These are phyloP conservation scores for Pteruthius melanotis DNA, from an alignment of 2,113 vertebrate genomes.

Conservation along the genomic window DNA sequence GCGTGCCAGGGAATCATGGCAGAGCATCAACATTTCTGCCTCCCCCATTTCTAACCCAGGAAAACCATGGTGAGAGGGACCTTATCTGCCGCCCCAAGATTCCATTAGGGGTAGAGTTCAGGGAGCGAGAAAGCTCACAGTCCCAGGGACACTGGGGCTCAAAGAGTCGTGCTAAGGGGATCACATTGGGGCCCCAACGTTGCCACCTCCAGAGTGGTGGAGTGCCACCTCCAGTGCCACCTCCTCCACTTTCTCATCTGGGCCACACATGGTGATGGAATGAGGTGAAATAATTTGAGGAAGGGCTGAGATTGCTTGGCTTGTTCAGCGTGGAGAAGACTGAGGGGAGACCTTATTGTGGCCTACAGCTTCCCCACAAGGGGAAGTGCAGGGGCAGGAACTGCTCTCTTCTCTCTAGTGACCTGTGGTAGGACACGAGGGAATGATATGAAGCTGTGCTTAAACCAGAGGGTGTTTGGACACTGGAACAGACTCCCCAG, in stretches of 20 bases:
- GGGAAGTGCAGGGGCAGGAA: neutral
- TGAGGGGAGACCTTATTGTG: neutral
- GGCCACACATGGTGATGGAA: neutral
- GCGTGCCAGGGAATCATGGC: neutral
- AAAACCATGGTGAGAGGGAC: neutral
- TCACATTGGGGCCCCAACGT: neutral
- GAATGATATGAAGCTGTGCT: neutral
- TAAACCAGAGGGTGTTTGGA: neutral
- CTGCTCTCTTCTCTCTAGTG: neutral
- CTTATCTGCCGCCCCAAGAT: neutral
- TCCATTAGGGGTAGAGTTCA: neutral
- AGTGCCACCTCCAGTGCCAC: no score
- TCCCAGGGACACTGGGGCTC: neutral
- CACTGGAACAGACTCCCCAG: neutral
- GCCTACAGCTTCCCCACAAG: neutral
- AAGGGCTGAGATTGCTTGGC: neutral
- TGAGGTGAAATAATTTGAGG: neutral
- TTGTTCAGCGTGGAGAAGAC: neutral
- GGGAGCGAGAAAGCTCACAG: neutral
- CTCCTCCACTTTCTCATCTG: neutral
- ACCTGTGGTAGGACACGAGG: rapidly evolving
- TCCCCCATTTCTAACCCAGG: neutral
- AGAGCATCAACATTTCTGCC: neutral
- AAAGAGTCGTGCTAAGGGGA: neutral
- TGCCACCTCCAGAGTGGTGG: neutral